These are phyloP conservation scores for Blastomussa wellsi DNA, from an alignment of 92 coral and sea anemone species.

Conservation along the genomic window DNA sequence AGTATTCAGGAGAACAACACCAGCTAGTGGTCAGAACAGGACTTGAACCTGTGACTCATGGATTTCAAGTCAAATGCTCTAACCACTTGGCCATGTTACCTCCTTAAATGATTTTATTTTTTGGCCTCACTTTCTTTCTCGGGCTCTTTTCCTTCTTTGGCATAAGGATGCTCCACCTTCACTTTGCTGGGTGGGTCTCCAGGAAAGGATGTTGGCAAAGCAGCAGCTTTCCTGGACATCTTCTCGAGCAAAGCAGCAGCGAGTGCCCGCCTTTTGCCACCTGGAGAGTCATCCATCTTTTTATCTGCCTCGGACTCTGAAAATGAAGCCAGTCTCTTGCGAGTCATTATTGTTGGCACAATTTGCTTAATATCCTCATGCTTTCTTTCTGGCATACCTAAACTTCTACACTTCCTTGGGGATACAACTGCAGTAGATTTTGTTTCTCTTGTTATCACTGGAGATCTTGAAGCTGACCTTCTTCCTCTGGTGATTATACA, in stretches of 20 bases:
- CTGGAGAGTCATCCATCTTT: constrained; percentile 7
- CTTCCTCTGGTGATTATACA: constrained; percentile 8
- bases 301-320: constrained; percentile 45
- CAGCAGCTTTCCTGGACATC: constrained; percentile 39
- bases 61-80: too few relatives aligned
- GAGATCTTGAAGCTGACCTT: constrained; percentile 39
- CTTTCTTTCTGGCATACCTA: constrained; percentile 34
- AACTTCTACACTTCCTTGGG: constrained; percentile 37
- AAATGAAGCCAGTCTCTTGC: constrained; percentile 52
- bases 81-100: too few relatives aligned
- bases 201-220: neutral
- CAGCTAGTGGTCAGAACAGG: too few relatives aligned
- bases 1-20: too few relatives aligned
- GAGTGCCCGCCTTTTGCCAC: constrained; percentile 21
- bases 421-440: constrained; percentile 30
- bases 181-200: neutral
- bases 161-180: constrained; percentile 7
- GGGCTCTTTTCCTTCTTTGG: neutral
- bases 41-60: too few relatives aligned
- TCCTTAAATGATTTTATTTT: too few relatives aligned
- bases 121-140: constrained; percentile 18
- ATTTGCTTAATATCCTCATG: constrained; percentile 40
- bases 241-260: constrained; percentile 38
- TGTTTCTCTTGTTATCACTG: constrained; percentile 23
- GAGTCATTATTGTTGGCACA: constrained; percentile 40